phyloP scores from a whole-genome alignment of 2,113 vertebrate species.

The Terrapene triunguis region DNA sequence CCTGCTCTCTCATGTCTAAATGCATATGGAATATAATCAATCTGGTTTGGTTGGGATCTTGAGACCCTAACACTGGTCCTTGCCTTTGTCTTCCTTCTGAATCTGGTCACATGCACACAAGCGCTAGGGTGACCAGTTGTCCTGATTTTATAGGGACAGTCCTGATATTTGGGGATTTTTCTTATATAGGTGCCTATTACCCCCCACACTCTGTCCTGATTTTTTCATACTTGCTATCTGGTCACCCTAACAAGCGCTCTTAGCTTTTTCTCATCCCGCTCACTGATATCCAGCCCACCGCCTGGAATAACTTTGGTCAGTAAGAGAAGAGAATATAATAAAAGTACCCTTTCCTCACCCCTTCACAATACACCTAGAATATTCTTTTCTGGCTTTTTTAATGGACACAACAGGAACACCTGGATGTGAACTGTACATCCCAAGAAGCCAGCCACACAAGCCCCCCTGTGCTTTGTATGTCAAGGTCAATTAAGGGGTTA shows the following conservation, averaged over 20 bases:
- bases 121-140: background rate
- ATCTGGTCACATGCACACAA: background rate
- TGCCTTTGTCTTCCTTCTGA: background rate
- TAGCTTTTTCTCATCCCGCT: background rate
- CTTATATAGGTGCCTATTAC: too few relatives aligned
- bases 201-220: too few relatives aligned
- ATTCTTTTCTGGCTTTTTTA: background rate
- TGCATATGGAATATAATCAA: background rate
- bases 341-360: background rate
- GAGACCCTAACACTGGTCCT: background rate
- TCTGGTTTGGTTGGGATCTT: background rate
- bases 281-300: background rate
- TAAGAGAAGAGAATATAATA: background rate
- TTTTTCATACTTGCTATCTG: too few relatives aligned
- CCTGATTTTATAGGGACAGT: too few relatives aligned
- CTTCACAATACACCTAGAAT: background rate
- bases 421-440: background rate
- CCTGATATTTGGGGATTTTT: too few relatives aligned
- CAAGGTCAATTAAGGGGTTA: background rate
- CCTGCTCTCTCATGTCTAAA: background rate
- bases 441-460: background rate
- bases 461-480: background rate
- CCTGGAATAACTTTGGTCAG: background rate
- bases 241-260: background rate
- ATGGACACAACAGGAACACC: background rate